These are phyloP conservation scores for Okamejei kenojei DNA, from an alignment of 2,797 vertebrate species.

Conservation along the genomic window DNA sequence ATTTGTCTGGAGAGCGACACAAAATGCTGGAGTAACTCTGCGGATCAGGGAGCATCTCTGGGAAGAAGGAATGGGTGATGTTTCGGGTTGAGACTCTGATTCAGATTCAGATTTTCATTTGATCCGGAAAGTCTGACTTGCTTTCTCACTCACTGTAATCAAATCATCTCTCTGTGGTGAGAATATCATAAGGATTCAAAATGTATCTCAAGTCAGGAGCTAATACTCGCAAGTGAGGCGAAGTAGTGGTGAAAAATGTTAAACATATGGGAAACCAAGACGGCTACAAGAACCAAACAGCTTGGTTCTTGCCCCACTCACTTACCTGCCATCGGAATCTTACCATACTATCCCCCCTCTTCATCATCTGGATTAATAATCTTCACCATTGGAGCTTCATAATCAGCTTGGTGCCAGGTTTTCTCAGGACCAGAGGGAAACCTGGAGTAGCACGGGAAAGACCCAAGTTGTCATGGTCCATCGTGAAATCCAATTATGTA, in stretches of 20 bases:
- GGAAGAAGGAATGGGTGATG: no score
- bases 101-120: no score
- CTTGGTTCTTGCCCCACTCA: not conserved
- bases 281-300: not conserved
- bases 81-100: no score
- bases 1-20: not conserved
- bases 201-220: not conserved
- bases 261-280: not conserved
- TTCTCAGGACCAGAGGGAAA: no score
- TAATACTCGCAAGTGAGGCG: not conserved
- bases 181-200: not conserved
- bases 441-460: no score
- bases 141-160: not conserved
- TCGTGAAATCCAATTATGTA: no score
- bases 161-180: not conserved
- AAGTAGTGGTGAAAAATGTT: not conserved
- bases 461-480: no score
- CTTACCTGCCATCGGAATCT: not conserved
- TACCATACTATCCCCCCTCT: not conserved
- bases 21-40: no score
- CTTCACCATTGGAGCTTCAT: not conserved
- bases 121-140: not conserved
- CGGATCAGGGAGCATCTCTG: no score
- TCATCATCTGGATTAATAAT: no score
- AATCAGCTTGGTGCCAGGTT: no score